Conservation (phyloP, 2,888 invertebrate species). For the Periphyllus acericola region DNA sequence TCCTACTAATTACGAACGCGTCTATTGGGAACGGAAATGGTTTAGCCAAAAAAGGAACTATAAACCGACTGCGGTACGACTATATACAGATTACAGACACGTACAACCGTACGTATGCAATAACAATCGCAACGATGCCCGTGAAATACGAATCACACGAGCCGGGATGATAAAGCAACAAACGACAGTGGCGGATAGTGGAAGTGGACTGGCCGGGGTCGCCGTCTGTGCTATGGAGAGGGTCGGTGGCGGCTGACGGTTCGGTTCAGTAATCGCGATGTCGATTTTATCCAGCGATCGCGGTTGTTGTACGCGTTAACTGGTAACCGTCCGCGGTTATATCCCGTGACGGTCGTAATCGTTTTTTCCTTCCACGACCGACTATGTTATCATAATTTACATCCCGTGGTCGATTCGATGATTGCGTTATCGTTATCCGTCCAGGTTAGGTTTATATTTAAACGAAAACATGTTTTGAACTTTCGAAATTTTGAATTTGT, state of each 20-base stretch:
- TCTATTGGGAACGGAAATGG: background rate
- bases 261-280: background rate
- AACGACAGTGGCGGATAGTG: background rate
- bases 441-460: slow-evolving; percentile 41
- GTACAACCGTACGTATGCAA: background rate
- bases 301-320: background rate
- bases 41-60: slow-evolving; percentile 34
- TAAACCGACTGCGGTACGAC: background rate
- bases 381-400: too few relatives aligned
- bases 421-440: background rate
- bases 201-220: too few relatives aligned
- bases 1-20: background rate
- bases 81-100: too few relatives aligned
- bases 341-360: too few relatives aligned
- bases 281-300: background rate
- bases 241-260: background rate
- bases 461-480: slow-evolving; percentile 36
- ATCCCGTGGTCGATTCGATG: background rate
- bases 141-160: background rate
- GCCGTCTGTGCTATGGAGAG: too few relatives aligned
- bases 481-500: slow-evolving; percentile 39
- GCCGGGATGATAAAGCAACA: background rate
- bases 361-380: too few relatives aligned
- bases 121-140: background rate
- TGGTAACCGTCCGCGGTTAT: too few relatives aligned